A percentile compares a stretch with the other conserved stretches of the same genome.
phyloP scores from a whole-genome alignment of 2,888 invertebrate genomes.

The Scaptomyza polygonia region DNA sequence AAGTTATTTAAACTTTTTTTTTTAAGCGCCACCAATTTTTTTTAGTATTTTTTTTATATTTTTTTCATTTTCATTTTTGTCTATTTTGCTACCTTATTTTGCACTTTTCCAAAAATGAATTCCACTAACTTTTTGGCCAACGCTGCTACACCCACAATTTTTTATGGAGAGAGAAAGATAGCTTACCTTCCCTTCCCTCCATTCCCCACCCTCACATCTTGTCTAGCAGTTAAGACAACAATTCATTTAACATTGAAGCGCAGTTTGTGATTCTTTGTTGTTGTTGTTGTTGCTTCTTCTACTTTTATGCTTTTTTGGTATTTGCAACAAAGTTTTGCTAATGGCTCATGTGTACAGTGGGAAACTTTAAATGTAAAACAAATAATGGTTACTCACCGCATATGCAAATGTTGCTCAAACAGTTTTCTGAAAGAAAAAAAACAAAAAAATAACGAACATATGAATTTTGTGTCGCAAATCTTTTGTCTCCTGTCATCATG shows the following conservation, averaged over 20 bases:
- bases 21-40: conserved; percentile 40
- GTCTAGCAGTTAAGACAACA: conserved; percentile 75
- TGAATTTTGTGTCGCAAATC: background rate
- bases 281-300: conserved; percentile 3
- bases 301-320: conserved; percentile 3
- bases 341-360: conserved; percentile 68
- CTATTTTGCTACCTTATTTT: conserved; percentile 68
- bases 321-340: conserved; percentile 59
- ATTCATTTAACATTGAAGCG: conserved; percentile 78
- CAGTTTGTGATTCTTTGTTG: conserved; percentile 40
- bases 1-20: conserved; percentile 76
- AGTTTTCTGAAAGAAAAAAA: too few relatives aligned
- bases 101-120: conserved; percentile 72
- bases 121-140: conserved; percentile 65
- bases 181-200: too few relatives aligned
- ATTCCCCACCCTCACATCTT: conserved; percentile 6
- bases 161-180: background rate
- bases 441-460: background rate
- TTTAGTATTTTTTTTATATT: conserved; percentile 2
- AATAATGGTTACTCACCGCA: background rate
- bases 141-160: conserved; percentile 29
- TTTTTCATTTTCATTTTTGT: conserved; percentile 30
- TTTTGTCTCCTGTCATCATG: background rate
- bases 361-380: background rate
- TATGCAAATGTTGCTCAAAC: background rate